A percentile compares a stretch with the other conserved stretches of the same genome.
Evolutionary conservation across 2,888 invertebrate species (phyloP).

Genomic region (Parochlus steinenii): DNA sequence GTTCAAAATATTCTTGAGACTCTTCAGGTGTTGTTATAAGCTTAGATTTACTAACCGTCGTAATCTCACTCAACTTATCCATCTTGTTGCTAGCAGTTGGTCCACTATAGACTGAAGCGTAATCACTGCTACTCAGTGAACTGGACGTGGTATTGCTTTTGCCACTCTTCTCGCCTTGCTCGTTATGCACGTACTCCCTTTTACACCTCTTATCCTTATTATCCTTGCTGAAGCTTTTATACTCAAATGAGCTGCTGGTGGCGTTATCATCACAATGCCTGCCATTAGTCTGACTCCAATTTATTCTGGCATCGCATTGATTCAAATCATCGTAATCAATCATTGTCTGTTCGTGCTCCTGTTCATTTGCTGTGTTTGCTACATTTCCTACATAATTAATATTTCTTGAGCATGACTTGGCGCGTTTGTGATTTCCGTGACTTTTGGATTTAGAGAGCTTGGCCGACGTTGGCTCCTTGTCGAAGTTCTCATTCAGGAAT

Average conservation of each 20-base stretch:
- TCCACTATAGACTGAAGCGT: conserved; percentile 29
- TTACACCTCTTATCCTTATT: not conserved
- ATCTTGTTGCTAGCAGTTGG: conserved; percentile 15
- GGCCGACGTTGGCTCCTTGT: conserved; percentile 17
- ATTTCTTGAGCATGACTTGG: conserved; percentile 21
- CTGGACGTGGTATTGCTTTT: conserved; percentile 21
- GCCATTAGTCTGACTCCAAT: too few relatives aligned
- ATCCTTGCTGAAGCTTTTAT: not conserved
- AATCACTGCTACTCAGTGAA: conserved; percentile 29
- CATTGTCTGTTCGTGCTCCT: not conserved
- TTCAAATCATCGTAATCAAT: conserved; percentile 6
- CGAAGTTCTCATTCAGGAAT: conserved; percentile 29
- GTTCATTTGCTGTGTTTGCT: conserved; percentile 10
- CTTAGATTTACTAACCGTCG: conserved; percentile 3
- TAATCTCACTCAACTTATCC: not conserved
- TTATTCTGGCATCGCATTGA: conserved; percentile 6
- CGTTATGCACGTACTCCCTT: not conserved
- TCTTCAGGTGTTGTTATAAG: conserved; percentile 6
- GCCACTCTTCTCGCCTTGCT: conserved; percentile 16
- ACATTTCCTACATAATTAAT: conserved; percentile 20
- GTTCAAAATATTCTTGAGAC: conserved; percentile 3
- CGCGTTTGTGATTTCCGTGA: conserved; percentile 21
- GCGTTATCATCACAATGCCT: conserved; percentile 6
- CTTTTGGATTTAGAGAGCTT: not conserved
- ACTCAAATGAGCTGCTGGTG: conserved; percentile 9